Base-by-base conservation (phyloP, 2,113 vertebrate genomes). In the Sardina pilchardus region DNA sequence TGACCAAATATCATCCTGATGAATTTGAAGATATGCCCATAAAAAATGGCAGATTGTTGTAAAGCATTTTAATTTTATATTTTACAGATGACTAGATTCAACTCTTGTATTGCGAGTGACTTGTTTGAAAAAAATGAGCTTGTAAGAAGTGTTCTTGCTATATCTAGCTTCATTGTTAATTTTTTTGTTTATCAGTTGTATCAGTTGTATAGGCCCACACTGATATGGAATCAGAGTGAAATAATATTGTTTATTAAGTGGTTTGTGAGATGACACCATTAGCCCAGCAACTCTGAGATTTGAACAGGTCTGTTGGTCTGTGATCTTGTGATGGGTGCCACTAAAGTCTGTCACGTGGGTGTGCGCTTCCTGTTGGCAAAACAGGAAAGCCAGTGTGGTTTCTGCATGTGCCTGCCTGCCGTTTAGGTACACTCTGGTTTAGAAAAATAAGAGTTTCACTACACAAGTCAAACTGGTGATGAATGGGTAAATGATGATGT, bases 371-470 rank as follows among this genome's bases (percentile, higher is more conserved):
- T 78, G 71, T 78, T 78, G 71, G 71, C 71, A 78, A 36, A 78
- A 78, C 71, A 78, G 71, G 71, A 78, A 78, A 78, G 71, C 71
- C 30, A 78, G 14, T 78, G 71, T 36, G 71, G 71, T 78, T 78
- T 78, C 16, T 78, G 67, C 67, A 75, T 36, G 34, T 78, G 16
- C 34, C 14, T 78, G 16, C 34, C 14, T 34, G 16, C 71, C 71
- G 6, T 78, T 78, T 78, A 39, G 71, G 71, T 59, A 10, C 71
- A 17, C 63, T 67, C 63, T 26, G 63, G 53, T 24, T 59, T 21
- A 24, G 19, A 59, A 24, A 42, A 59, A 59, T 24, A n/a, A n/a
- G 21, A 6, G 53, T 59, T 59, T 24, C 53, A 4, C 19, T 7
- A 21, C 53, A 59, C 7, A 0, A 53, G 0, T 59, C 21, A 24